Evolutionary conservation across 2,797 vertebrate species (phyloP).

Genomic region (Dermochelys coriacea): DNA sequence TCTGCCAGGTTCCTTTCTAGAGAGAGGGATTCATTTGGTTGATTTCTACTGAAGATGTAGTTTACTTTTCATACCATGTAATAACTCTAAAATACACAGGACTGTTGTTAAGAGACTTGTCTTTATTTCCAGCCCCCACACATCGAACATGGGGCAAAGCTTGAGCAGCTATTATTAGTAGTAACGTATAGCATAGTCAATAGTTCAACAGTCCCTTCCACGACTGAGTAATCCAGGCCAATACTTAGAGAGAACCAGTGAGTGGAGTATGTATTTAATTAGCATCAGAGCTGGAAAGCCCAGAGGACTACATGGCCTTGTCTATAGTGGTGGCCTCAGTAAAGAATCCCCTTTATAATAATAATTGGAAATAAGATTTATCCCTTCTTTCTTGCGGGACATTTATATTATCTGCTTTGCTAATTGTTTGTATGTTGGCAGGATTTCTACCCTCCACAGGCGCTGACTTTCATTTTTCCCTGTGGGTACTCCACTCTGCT

Average conservation of each 20-base stretch:
- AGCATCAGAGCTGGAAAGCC: not conserved
- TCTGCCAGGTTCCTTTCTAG: not conserved
- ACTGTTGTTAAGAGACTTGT: accelerated
- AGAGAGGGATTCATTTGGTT: not conserved
- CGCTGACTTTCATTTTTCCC: too few species aligned
- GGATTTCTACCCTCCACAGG: not conserved
- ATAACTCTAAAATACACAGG: not conserved
- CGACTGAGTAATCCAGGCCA: not conserved
- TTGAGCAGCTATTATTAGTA: not conserved
- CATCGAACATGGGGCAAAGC: not conserved
- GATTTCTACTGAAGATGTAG: not conserved
- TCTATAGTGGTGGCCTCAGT: not conserved
- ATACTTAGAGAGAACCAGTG: not conserved
- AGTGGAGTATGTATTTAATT: not conserved
- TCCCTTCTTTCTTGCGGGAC: not conserved
- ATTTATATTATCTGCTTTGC: conserved; percentile 1
- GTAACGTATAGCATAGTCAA: not conserved
- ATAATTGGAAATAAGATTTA: not conserved
- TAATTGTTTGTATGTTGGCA: conserved; percentile 37
- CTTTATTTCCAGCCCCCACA: not conserved
- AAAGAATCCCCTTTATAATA: not conserved
- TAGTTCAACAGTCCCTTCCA: not conserved
- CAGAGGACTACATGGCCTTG: not conserved
- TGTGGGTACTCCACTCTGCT: too few species aligned
- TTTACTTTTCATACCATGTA: not conserved